phyloP scores from a whole-genome alignment of 2,113 vertebrate genomes.

The Indicator maculatus region DNA sequence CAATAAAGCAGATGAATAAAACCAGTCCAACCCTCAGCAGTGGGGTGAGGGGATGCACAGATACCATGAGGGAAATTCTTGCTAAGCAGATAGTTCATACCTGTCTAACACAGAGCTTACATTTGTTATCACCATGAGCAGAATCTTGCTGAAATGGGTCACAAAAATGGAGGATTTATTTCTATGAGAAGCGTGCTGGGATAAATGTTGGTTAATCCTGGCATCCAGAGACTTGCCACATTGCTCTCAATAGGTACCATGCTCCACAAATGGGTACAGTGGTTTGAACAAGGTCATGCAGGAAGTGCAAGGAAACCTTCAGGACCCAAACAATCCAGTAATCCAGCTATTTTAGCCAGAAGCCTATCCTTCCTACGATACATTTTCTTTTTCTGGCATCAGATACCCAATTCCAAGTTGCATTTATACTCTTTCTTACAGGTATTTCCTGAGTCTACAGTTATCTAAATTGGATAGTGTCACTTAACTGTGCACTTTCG shows the following conservation, averaged over 20 bases:
- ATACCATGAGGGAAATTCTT: not conserved
- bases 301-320: not conserved
- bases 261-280: not conserved
- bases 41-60: not conserved
- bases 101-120: not conserved
- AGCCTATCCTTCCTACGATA: not conserved
- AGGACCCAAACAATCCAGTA: not conserved
- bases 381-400: not conserved
- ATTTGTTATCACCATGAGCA: not conserved
- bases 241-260: not conserved
- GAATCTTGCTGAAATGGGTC: rapidly evolving
- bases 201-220: not conserved
- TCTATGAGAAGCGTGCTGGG: not conserved
- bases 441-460: not conserved
- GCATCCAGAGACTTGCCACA: not conserved
- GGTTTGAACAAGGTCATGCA: not conserved
- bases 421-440: not conserved
- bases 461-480: not conserved
- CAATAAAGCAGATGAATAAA: not conserved
- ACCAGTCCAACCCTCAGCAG: not conserved
- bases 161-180: not conserved
- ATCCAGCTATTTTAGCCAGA: not conserved
- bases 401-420: not conserved
- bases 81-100: not conserved
- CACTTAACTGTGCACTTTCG: not conserved